Evolutionary conservation across 2,113 vertebrate species (phyloP).

Genomic region (Sula dactylatra): DNA sequence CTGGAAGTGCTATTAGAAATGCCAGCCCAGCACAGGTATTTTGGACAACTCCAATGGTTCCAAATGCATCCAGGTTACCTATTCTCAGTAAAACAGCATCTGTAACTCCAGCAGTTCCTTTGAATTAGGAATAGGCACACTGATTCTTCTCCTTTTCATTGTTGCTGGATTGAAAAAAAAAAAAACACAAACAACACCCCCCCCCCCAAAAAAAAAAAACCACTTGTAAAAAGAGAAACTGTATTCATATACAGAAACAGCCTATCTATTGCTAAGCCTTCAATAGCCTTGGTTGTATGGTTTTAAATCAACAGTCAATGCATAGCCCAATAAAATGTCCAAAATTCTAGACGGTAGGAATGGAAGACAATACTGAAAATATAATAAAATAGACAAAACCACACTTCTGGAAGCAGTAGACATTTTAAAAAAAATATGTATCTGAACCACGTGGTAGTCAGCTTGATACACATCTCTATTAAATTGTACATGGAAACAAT

Average conservation of each 20-base stretch:
- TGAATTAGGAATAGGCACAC: background rate
- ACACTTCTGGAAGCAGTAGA: background rate
- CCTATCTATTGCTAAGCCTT: background rate
- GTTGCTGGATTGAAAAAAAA: background rate
- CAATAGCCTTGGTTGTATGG: background rate
- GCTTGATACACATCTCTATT: background rate
- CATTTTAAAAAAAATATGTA: background rate
- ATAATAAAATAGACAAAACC: background rate
- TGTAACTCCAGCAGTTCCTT: background rate
- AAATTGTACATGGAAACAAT: background rate
- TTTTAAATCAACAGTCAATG: background rate
- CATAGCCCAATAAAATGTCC: background rate
- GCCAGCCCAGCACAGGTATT: rapidly evolving
- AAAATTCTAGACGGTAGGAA: background rate
- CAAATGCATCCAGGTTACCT: background rate
- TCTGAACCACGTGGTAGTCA: background rate
- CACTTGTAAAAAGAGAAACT: background rate
- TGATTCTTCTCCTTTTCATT: background rate
- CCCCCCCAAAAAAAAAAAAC: too few species aligned
- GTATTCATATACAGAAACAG: background rate
- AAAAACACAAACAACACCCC: background rate
- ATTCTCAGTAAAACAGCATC: background rate
- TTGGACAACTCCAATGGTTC: background rate
- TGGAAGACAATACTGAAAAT: background rate
- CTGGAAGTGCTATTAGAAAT: too few species aligned